phyloP scores from a whole-genome alignment of 1,140 invertebrate genomes.

The Choristoneura fumiferana region DNA sequence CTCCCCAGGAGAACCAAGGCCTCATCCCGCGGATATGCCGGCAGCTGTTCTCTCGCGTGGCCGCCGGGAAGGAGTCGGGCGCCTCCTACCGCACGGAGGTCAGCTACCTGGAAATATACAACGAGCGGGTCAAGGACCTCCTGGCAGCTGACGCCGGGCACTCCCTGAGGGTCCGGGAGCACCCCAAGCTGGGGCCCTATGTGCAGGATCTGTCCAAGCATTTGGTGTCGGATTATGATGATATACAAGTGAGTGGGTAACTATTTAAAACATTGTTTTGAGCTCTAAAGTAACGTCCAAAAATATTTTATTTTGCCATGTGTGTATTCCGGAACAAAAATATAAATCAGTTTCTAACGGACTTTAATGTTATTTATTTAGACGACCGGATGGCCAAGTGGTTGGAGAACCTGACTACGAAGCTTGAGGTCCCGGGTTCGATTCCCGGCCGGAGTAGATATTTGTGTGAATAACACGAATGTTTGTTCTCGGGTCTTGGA shows the following conservation, averaged over 20 bases:
- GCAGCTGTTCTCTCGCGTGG: constrained; percentile 86
- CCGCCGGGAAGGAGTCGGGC: constrained; percentile 87
- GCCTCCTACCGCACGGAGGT: constrained; percentile 91
- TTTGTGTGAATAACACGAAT: too few species aligned
- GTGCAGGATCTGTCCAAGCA: constrained; percentile 94
- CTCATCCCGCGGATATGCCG: constrained; percentile 93
- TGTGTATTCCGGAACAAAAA: too few species aligned
- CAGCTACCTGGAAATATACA: constrained; percentile 95
- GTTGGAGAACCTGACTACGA: too few species aligned
- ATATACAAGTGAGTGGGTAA: constrained; percentile 86
- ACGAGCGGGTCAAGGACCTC: constrained; percentile 93
- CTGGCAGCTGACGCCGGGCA: constrained; percentile 84
- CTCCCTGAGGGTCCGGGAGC: constrained; percentile 92
- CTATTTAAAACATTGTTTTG: too few species aligned
- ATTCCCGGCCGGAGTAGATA: too few species aligned
- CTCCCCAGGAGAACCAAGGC: constrained; percentile 86
- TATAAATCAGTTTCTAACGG: too few species aligned
- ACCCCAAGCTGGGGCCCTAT: constrained; percentile 94
- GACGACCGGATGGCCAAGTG: too few species aligned
- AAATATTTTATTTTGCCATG: too few species aligned
- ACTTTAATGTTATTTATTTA: too few species aligned
- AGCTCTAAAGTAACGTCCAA: too few species aligned
- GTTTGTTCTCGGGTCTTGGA: too few species aligned
- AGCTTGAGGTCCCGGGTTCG: too few species aligned
- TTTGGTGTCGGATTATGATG: constrained; percentile 91